Evolutionary conservation across 2,113 vertebrate species (phyloP).

Genomic region (Ictalurus furcatus): DNA sequence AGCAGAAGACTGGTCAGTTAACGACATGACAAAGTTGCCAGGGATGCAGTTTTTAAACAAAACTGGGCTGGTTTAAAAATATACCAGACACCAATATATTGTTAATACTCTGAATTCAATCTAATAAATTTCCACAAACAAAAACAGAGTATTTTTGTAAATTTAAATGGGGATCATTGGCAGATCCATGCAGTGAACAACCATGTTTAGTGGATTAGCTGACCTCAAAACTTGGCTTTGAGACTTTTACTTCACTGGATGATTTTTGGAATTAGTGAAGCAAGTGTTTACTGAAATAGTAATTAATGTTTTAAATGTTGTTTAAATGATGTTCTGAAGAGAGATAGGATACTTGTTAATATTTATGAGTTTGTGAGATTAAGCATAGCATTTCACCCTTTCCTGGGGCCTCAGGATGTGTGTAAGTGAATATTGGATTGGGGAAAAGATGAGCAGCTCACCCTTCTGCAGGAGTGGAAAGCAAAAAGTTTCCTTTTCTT

Average conservation of each 20-base stretch:
- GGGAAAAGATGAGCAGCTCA: constrained; percentile 57
- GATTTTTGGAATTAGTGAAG: neutral
- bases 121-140: neutral
- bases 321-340: neutral
- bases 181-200: neutral
- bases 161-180: no score
- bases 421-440: constrained; percentile 52
- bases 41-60: neutral
- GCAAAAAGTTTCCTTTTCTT: constrained; percentile 71
- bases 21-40: neutral
- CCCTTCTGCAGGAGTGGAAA: constrained; percentile 74
- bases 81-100: no score
- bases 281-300: neutral
- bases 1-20: neutral
- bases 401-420: constrained; percentile 42
- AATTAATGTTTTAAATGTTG: neutral
- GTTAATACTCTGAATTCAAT: no score
- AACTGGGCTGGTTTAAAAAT: neutral
- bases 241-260: neutral
- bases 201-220: neutral
- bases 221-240: neutral
- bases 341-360: no score
- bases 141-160: neutral
- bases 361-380: no score
- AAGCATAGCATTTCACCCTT: constrained; percentile 40